Evolutionary conservation across 2,888 invertebrate genomes (phyloP).

Genomic region (Eristalis pertinax): DNA sequence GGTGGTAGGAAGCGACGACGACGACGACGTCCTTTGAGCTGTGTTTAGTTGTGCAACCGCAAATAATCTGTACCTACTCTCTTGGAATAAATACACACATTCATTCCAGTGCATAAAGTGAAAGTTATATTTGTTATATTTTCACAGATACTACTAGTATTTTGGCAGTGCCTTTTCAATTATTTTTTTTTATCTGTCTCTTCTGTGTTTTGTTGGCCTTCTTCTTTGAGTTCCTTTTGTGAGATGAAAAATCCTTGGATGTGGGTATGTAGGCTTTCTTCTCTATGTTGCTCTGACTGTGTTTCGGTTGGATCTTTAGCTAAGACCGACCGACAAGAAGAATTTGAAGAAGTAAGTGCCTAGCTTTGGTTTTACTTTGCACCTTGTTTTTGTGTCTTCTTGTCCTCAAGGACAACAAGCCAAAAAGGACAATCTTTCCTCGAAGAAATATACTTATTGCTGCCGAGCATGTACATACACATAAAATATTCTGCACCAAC

Average conservation of each 20-base stretch:
- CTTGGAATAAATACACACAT: constrained; percentile 59
- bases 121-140: constrained; percentile 59
- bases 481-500: constrained; percentile 51
- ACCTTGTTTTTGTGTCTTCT: constrained; percentile 17
- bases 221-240: neutral
- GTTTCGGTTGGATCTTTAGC: neutral
- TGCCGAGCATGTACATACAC: constrained; percentile 22
- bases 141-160: constrained; percentile 36
- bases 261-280: neutral
- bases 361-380: constrained; percentile 15
- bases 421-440: constrained; percentile 35
- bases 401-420: constrained; percentile 59
- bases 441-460: constrained; percentile 7
- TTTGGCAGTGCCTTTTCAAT: constrained; percentile 40
- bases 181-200: neutral
- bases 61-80: constrained; percentile 65
- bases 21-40: constrained; percentile 53
- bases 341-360: constrained; percentile 48
- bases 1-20: constrained; percentile 35
- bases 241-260: neutral
- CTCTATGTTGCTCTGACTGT: no score
- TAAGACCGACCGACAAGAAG: constrained; percentile 6
- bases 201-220: neutral
- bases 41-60: constrained; percentile 65
- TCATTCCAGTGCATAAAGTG: constrained; percentile 65